Base-by-base conservation (phyloP, 2,797 vertebrate genomes). In the Nasua narica region DNA sequence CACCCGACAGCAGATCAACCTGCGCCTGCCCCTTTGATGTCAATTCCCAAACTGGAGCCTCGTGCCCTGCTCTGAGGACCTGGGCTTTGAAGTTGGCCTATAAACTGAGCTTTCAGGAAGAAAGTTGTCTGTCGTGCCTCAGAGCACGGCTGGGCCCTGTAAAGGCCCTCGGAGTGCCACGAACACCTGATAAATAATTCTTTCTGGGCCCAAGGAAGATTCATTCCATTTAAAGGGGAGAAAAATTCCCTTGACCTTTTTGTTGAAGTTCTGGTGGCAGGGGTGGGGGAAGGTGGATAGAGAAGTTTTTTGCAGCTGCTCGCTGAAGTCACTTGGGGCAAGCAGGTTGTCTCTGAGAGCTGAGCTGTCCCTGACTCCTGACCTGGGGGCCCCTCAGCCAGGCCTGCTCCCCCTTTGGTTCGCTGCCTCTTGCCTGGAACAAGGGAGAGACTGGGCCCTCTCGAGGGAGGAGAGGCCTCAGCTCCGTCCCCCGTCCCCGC, bases 1-100 rank as follows among this genome's bases (percentile, higher is more conserved):
- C 98, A 98, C 96, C 86, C 81, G 96, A 98, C 98, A 98, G 98
- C 97, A 98, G 97, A 98, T 98, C 98, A 98, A 98, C 98, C 97
- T 94, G 96, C 94, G 96, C 67, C 43, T 46, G 1, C 93, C 7
- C 16, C 98, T 99, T 99, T 99, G 98, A 99, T 98, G 98, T 98
- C 97, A 98, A 97, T 98, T 98, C 98, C 98, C 98, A 98, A 98
- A 98, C 98, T 97, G 92, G 95, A 97, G 98, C 96, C 98, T 98
- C 5, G 1, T 87, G 78, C 85, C 95, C 87, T n/a, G 93, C 78
- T 96, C 98, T 98, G 98, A 98, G 98, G 98, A 98, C 98, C 98
- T 92, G 58, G 43, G 97, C 98, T 99, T 99, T 99, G 98, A 99
- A 99, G 99, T 98, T 98, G 98, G 97, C 98, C 98, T 98, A 97